Percentiles rank a stretch among this genome's conserved stretches.
Conservation (phyloP, 2,888 invertebrate species). For the Pandemis heparana region DNA sequence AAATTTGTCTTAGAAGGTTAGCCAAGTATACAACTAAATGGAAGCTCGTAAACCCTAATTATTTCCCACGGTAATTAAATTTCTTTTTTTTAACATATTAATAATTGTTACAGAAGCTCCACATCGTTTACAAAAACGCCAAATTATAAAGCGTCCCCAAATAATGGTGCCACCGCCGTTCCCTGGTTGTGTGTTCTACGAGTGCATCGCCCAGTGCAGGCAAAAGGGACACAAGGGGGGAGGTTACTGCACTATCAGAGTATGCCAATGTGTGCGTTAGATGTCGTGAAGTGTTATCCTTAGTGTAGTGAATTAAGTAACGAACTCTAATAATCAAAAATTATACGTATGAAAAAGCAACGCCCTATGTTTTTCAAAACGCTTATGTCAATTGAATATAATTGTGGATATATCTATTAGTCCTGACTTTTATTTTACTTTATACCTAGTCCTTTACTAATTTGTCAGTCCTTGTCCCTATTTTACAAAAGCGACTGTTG, state of each 20-base stretch:
- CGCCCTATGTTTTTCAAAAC: too few species aligned
- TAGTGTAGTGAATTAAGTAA: not conserved
- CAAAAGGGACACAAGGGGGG: slow-evolving; percentile 59
- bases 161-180: slow-evolving; percentile 59
- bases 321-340: not conserved
- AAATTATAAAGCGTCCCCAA: slow-evolving; percentile 43
- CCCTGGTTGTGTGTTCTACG: slow-evolving; percentile 64
- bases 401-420: too few species aligned
- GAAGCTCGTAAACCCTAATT: too few species aligned
- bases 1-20: too few species aligned
- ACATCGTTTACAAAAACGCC: slow-evolving; percentile 44
- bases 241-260: slow-evolving; percentile 68
- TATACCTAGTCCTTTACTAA: too few species aligned
- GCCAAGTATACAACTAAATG: too few species aligned
- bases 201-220: slow-evolving; percentile 66
- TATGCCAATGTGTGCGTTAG: slow-evolving; percentile 66
- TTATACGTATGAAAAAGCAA: too few species aligned
- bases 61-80: too few species aligned
- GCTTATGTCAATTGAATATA: too few species aligned
- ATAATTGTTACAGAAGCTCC: slow-evolving; percentile 15
- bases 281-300: not conserved
- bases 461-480: too few species aligned
- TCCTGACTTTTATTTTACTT: too few species aligned
- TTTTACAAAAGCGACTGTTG: too few species aligned
- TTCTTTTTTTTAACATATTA: not conserved